phyloP scores from a whole-genome alignment of 1,140 invertebrate genomes.

The Leucophenga varia region DNA sequence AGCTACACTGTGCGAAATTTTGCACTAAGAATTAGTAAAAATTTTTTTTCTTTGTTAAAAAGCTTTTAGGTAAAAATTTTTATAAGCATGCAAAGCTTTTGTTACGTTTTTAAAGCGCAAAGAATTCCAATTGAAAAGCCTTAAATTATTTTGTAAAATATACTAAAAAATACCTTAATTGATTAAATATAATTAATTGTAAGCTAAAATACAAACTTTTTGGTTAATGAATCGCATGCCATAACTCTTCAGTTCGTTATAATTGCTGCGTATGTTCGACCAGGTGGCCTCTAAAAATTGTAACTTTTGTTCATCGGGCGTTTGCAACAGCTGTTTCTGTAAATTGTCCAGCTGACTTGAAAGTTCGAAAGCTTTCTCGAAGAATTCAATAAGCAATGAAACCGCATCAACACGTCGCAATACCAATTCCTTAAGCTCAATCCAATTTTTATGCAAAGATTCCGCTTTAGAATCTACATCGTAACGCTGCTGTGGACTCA shows the following conservation, averaged over 20 bases:
- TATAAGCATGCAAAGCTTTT: constrained; percentile 17
- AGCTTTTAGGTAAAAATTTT: constrained; percentile 18
- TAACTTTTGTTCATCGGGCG: constrained; percentile 60
- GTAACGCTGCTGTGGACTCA: constrained; percentile 66
- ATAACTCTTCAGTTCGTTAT: constrained; percentile 62
- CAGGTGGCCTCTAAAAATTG: constrained; percentile 64
- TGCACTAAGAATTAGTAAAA: too few species aligned
- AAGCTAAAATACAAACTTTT: constrained; percentile 42
- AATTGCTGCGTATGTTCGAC: constrained; percentile 63
- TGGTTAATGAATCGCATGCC: constrained; percentile 71
- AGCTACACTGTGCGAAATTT: constrained; percentile 19
- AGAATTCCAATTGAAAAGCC: constrained; percentile 44
- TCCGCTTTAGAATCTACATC: constrained; percentile 68
- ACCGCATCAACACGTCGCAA: constrained; percentile 67
- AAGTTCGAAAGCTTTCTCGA: constrained; percentile 68
- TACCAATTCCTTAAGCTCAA: constrained; percentile 64
- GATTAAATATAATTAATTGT: constrained; percentile 3
- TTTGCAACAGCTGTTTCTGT: constrained; percentile 61
- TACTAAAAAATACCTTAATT: constrained; percentile 4
- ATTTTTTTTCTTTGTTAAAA: constrained; percentile 22
- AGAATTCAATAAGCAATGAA: constrained; percentile 73
- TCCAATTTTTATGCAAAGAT: constrained; percentile 65
- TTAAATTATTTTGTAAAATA: too few species aligned
- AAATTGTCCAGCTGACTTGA: constrained; percentile 68
- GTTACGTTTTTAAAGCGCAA: too few species aligned